Evolutionary conservation across 2,888 invertebrate species (phyloP).

Genomic region (Perithous albicinctus): DNA sequence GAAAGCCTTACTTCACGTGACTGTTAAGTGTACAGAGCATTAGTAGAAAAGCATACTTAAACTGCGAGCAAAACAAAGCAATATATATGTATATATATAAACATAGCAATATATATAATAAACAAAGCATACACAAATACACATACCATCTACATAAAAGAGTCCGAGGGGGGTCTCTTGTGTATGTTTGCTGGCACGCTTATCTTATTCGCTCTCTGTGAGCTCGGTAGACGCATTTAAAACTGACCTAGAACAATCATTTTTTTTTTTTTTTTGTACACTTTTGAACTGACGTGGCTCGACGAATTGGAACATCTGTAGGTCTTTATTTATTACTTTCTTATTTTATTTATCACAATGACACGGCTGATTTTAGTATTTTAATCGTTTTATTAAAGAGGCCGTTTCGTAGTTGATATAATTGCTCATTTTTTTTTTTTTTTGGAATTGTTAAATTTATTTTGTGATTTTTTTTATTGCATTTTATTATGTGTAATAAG

Average conservation of each 20-base stretch:
- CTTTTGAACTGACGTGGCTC: too few relatives aligned
- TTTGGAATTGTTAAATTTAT: too few relatives aligned
- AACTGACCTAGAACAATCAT: slow-evolving; percentile 37
- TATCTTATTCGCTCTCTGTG: slow-evolving; percentile 16
- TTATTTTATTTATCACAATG: neutral
- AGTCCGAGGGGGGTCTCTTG: neutral
- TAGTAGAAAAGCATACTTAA: neutral
- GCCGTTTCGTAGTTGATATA: too few relatives aligned
- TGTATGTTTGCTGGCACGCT: neutral
- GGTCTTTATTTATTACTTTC: too few relatives aligned
- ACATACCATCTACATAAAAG: neutral
- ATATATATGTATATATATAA: too few relatives aligned
- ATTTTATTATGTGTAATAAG: too few relatives aligned
- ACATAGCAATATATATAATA: too few relatives aligned
- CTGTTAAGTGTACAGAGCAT: neutral
- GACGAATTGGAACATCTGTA: neutral
- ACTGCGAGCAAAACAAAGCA: neutral
- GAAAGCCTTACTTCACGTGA: slow-evolving; percentile 22
- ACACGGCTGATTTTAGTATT: neutral
- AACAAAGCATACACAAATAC: slow-evolving; percentile 26
- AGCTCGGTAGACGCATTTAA: slow-evolving; percentile 19
- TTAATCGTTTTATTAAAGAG: neutral
- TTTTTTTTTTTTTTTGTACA: slow-evolving; percentile 20
- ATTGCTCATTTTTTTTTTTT: too few relatives aligned
- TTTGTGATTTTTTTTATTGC: too few relatives aligned